Base-by-base conservation (phyloP, 2,113 vertebrate genomes). In the Melanocharis versteri region DNA sequence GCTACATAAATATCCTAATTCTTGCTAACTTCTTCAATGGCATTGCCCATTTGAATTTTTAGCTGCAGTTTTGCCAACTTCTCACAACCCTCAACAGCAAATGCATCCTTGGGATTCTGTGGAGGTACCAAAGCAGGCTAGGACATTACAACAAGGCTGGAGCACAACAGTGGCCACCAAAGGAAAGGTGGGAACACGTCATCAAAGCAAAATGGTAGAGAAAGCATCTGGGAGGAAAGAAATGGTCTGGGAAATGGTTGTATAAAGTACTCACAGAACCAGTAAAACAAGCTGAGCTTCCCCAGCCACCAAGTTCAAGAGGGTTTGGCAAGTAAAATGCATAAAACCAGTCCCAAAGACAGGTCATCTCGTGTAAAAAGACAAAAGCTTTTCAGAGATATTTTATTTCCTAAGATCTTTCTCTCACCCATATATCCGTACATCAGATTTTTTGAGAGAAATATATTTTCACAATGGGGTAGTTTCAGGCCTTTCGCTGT, bases 121-220 rank as follows among this genome's bases (percentile, higher is more conserved):
- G 8, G 12, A 24, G 9, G 7, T 66, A 44, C 27, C 53, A 75
- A 11, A 85, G 48, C 20, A 35, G 24, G 9, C 8, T 17, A 57
- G 23, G 47, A 40, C 4, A 11, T 56, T 37, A 14, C 15, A 69
- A 7, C 0, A 0, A 44, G 19, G n/a, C 62, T 68, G 65, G 16
- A 50, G 33, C 13, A 57, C 26, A 30, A 10, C 0, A 1, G 19
- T 40, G 50, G 28, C 8, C 30, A 24, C 45, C 83, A 83, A 45
- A 65, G 20, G 26, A 62, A 73, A 65, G 22, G 33, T 1, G 1
- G 40, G 14, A 78, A 44, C 2, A 8, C 1, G 30, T 11, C 13
- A n/a, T 2, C 33, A 61, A 71, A 31, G 28, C 11, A 22, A 69
- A 39, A 30, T 1, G 1, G 7, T 16, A 47, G 14, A 68, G 24